Percentiles rank a stretch among this genome's conserved stretches.
Evolutionary conservation across 1,140 invertebrate genomes (phyloP).

Genomic region (Latrodectus geometricus): DNA sequence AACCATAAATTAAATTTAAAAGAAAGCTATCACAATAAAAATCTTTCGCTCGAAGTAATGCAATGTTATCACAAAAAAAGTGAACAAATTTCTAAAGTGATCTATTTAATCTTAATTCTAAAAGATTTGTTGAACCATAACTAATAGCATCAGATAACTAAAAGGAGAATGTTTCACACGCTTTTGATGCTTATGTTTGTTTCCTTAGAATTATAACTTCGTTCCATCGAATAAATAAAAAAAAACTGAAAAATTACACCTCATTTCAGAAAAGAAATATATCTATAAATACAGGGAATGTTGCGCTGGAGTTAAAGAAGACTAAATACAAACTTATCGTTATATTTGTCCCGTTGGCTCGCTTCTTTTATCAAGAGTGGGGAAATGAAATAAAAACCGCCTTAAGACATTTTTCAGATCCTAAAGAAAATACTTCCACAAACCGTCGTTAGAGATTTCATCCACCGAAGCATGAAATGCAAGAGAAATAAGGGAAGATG

Average conservation of each 20-base stretch:
- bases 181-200: not conserved
- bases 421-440: not conserved
- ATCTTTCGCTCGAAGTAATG: not conserved
- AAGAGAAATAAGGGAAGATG: not conserved
- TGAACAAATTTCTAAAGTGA: not conserved
- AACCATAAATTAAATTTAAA: no score
- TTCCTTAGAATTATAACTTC: not conserved
- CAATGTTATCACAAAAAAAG: not conserved
- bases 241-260: not conserved
- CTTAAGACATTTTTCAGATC: conserved; percentile 4
- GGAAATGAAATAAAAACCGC: conserved; percentile 11
- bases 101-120: not conserved
- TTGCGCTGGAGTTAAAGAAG: not conserved
- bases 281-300: not conserved
- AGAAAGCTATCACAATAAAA: not conserved
- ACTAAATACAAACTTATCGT: conserved; percentile 1
- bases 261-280: not conserved
- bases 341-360: not conserved
- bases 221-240: not conserved
- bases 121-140: not conserved
- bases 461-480: not conserved
- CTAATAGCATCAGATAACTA: conserved; percentile 1
- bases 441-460: conserved; percentile 13
- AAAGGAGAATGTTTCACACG: not conserved
- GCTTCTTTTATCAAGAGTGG: not conserved